phyloP scores from a whole-genome alignment of 2,888 invertebrate genomes.

The Hoplodrina blanda region DNA sequence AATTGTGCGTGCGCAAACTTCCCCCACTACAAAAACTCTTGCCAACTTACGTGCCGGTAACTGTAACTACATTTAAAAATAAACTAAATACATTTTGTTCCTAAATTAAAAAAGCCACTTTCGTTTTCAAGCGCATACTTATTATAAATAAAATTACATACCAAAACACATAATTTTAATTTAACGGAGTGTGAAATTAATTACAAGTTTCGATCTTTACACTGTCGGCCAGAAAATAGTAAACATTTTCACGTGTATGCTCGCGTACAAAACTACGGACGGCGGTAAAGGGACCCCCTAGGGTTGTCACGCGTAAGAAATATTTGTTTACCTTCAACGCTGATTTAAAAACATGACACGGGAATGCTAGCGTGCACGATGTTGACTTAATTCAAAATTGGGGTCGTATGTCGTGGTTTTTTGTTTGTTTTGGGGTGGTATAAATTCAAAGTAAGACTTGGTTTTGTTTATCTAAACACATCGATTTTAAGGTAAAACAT shows the following conservation, averaged over 20 bases:
- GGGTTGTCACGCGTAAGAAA: conserved; percentile 31
- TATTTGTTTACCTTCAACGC: conserved; percentile 5
- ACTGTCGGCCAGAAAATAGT: conserved; percentile 66
- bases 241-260: conserved; percentile 52
- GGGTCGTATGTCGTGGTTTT: conserved; percentile 6
- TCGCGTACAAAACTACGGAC: conserved; percentile 9
- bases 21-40: too few species aligned
- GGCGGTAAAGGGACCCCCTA: conserved; percentile 9
- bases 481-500: background rate
- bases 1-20: too few species aligned
- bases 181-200: conserved; percentile 68
- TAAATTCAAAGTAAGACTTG: background rate
- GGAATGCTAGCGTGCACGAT: conserved; percentile 14
- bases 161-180: conserved; percentile 48
- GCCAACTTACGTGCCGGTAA: too few species aligned
- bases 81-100: background rate
- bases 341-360: conserved; percentile 32
- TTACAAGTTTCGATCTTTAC: conserved; percentile 68
- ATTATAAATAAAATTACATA: conserved; percentile 34
- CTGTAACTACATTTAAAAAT: background rate
- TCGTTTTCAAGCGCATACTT: conserved; percentile 38
- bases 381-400: conserved; percentile 26
- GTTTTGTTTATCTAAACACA: background rate
- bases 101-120: conserved; percentile 16
- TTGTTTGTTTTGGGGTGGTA: conserved; percentile 13